phyloP scores from a whole-genome alignment of 2,113 vertebrate genomes.

The Noctilio leporinus region DNA sequence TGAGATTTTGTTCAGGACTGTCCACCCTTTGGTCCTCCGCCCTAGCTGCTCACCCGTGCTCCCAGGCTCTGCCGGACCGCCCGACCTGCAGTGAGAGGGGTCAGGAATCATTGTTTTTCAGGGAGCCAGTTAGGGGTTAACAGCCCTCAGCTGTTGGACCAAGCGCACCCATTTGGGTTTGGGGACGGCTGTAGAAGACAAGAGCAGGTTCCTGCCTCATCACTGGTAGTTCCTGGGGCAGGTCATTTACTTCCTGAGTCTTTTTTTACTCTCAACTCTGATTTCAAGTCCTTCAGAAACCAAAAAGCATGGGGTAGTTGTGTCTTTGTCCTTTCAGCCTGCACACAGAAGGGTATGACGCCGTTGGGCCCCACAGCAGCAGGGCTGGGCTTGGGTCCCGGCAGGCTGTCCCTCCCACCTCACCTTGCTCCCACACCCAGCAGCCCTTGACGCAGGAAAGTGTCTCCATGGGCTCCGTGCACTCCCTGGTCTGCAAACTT shows the following conservation, averaged over 20 bases:
- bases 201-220: background rate
- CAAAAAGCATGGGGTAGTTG: fast-evolving
- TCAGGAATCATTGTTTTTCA: background rate
- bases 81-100: background rate
- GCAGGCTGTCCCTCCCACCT: background rate
- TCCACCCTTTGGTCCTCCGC: background rate
- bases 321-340: background rate
- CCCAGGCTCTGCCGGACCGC: background rate
- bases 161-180: too few relatives aligned
- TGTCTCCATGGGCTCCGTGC: too few relatives aligned
- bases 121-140: background rate
- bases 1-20: background rate
- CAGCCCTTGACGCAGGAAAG: background rate
- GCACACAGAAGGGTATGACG: background rate
- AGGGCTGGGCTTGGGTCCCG: background rate
- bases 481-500: background rate
- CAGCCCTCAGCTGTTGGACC: background rate
- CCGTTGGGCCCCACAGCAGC: background rate
- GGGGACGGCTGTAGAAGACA: background rate
- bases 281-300: background rate
- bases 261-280: background rate
- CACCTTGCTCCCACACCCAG: background rate
- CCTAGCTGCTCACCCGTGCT: background rate
- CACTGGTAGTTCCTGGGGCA: too few relatives aligned
- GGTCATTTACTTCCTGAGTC: background rate